Evolutionary conservation across 2,888 invertebrate species (phyloP), one percentile per base, ranked within the genome.

Genomic region (Philereme vetulata): DNA sequence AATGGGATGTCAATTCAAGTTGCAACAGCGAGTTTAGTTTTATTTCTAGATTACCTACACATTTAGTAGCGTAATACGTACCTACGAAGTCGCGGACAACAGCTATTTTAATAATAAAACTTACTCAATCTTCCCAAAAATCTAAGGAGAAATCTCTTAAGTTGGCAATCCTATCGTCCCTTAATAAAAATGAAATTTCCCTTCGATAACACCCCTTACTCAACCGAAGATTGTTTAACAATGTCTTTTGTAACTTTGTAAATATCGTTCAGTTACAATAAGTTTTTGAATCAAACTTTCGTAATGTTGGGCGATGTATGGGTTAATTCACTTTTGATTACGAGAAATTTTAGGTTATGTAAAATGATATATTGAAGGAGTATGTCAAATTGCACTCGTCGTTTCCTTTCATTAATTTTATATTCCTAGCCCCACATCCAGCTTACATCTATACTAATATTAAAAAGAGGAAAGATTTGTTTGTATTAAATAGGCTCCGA

Each of bases 101-200:
- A 21, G 21, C 21, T 21, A 21, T 1, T 21, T 21, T 21, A 21
- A 21, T 21, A 6, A 36, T 7, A 36, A 36, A 36, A 7, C 6
- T 40, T 9, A n/a, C n/a, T 40, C 11, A 44, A 49, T 58, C 52
- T 43, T 40, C 34, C 21, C 33, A 35, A 44, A n/a, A 44, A 44
- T 21, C 4, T 6, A 11, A 7, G 44, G 42, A 42, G 5, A 42
- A 10, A 10, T n/a, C 5, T 4, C n/a, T n/a, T n/a, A n/a, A n/a
- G 10, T 42, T 4, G 38, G 49, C 46, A 61, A 50, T 72, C 72
- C 56, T 56, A 53, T 53, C 52, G 53, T 67, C 74, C 80, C 80
- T 73, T 80, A 79, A 82, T 82, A 80, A 82, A 84, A 84, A 82
- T 75, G 71, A 75, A 74, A 72, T 79, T 74, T 76, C 72, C 72